Evolutionary conservation across 2,113 vertebrate species (phyloP).

Genomic region (Austrofundulus limnaeus): DNA sequence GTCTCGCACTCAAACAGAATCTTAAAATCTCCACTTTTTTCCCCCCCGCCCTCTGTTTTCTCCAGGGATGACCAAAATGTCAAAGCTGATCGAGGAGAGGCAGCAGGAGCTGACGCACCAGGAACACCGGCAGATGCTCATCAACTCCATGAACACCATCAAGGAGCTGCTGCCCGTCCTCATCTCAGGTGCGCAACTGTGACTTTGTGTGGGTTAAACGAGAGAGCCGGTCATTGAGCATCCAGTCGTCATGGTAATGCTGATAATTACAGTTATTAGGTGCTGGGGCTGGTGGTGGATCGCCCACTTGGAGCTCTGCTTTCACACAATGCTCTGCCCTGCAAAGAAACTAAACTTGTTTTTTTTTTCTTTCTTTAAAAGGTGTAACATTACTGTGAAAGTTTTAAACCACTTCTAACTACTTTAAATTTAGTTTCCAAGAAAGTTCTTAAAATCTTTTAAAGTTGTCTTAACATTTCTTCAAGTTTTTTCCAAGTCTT

Average conservation of each 20-base stretch:
- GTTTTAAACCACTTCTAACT: too few relatives aligned
- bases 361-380: not conserved
- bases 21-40: not conserved
- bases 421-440: too few relatives aligned
- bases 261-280: conserved; percentile 76
- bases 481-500: too few relatives aligned
- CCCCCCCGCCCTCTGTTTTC: conserved; percentile 6
- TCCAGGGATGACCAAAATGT: conserved; percentile 98
- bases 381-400: too few relatives aligned
- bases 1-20: conserved; percentile 3
- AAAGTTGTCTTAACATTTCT: too few relatives aligned
- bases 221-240: conserved; percentile 40
- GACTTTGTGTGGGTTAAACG: conserved; percentile 56
- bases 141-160: conserved; percentile 95
- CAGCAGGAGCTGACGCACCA: conserved; percentile 98
- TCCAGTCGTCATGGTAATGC: conserved; percentile 73
- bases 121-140: conserved; percentile 93
- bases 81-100: conserved; percentile 98
- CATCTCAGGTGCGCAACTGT: conserved; percentile 87
- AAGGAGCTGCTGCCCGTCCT: conserved; percentile 96
- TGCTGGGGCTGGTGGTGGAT: conserved; percentile 33
- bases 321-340: not conserved
- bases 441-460: too few relatives aligned
- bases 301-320: conserved; percentile 19
- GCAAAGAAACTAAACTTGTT: conserved; percentile 12